A percentile compares a stretch with the other conserved stretches of the same genome.
Conservation (phyloP, 2,888 invertebrate species). For the Stictocephala bisonia region DNA sequence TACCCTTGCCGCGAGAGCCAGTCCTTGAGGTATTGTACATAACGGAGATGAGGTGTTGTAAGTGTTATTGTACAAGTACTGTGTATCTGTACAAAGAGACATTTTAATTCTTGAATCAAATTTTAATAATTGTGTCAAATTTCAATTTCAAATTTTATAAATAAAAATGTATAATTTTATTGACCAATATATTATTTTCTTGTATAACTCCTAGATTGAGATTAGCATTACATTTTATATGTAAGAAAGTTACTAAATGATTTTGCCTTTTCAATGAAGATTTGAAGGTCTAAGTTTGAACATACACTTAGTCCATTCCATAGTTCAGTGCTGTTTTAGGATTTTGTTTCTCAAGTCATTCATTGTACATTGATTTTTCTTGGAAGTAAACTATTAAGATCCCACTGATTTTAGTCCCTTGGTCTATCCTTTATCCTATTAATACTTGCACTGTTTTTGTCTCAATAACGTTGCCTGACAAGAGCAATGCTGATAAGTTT, state of each 20-base stretch:
- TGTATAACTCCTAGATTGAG: slow-evolving; percentile 18
- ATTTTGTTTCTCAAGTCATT: slow-evolving; percentile 17
- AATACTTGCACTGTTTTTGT: too few relatives aligned
- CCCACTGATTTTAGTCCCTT: slow-evolving; percentile 6
- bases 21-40: too few relatives aligned
- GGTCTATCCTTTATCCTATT: background rate
- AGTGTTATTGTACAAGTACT: slow-evolving; percentile 33
- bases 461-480: too few relatives aligned
- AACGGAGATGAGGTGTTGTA: slow-evolving; percentile 14
- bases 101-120: slow-evolving; percentile 34
- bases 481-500: too few relatives aligned
- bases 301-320: slow-evolving; percentile 29
- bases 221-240: slow-evolving; percentile 19
- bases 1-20: too few relatives aligned
- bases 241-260: too few relatives aligned
- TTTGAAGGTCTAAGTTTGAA: slow-evolving; percentile 6
- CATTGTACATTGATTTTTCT: slow-evolving; percentile 17
- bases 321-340: slow-evolving; percentile 20
- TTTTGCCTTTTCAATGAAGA: too few relatives aligned
- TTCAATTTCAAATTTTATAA: slow-evolving; percentile 30
- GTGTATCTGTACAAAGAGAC: slow-evolving; percentile 29
- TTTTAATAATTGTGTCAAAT: slow-evolving; percentile 32
- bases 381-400: slow-evolving; percentile 37
- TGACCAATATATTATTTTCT: slow-evolving; percentile 6
- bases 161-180: slow-evolving; percentile 18